Evolutionary conservation across 2,888 invertebrate species (phyloP).

Genomic region (Agrilus cyanescens): DNA sequence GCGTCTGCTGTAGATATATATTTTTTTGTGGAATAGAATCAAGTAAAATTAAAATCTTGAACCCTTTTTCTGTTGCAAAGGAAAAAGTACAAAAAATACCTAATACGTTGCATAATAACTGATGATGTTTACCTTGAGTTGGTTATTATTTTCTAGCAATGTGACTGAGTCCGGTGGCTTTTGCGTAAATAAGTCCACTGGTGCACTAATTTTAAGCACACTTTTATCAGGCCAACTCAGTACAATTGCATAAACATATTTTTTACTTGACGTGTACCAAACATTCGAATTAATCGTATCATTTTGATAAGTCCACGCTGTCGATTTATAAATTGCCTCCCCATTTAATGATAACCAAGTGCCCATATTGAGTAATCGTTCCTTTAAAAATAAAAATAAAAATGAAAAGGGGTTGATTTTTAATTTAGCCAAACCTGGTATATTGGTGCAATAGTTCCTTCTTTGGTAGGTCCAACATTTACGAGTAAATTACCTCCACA

Average conservation of each 20-base stretch:
- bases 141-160: constrained; percentile 40
- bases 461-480: constrained; percentile 74
- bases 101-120: not conserved
- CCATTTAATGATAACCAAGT: constrained; percentile 68
- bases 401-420: too few species aligned
- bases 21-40: too few species aligned
- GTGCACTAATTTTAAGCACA: constrained; percentile 36
- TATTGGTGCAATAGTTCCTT: constrained; percentile 67
- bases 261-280: constrained; percentile 25
- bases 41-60: too few species aligned
- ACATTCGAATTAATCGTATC: constrained; percentile 51
- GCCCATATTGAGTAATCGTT: constrained; percentile 61
- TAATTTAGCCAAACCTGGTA: constrained; percentile 44
- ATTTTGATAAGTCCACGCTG: constrained; percentile 71
- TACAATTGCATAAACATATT: constrained; percentile 52
- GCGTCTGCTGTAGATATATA: too few species aligned
- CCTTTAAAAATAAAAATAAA: constrained; percentile 31
- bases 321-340: constrained; percentile 63
- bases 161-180: constrained; percentile 28
- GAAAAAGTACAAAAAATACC: not conserved
- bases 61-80: not conserved
- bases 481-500: constrained; percentile 68
- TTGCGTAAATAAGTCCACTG: constrained; percentile 21
- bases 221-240: constrained; percentile 57
- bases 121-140: constrained; percentile 21